Evolutionary conservation across 2,113 vertebrate genomes (phyloP).

Genomic region (Brachyhypopomus occidentalis): DNA sequence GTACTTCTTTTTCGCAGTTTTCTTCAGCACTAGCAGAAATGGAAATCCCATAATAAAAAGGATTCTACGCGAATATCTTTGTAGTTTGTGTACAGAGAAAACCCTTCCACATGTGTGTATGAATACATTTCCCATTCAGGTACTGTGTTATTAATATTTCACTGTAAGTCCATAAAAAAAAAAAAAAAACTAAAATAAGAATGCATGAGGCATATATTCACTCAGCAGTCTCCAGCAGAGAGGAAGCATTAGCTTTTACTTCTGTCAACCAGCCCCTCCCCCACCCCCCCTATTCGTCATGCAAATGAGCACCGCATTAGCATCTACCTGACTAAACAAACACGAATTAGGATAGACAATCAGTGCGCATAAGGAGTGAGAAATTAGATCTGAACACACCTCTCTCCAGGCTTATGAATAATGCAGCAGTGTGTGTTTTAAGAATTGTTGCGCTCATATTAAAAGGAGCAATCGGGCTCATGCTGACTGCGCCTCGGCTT

Average conservation of each 20-base stretch:
- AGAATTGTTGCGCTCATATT: conserved; percentile 44
- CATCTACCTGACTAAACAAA: conserved; percentile 69
- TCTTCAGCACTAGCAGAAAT: background rate
- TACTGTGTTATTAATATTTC: conserved; percentile 37
- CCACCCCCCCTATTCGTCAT: conserved; percentile 48
- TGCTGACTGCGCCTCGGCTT: conserved; percentile 30
- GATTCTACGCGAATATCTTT: background rate
- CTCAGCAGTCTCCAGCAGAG: conserved; percentile 31
- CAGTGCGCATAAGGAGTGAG: conserved; percentile 62
- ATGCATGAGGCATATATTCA: conserved; percentile 38
- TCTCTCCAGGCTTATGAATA: conserved; percentile 65
- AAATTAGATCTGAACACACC: conserved; percentile 61
- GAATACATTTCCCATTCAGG: conserved; percentile 28
- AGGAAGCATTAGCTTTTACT: conserved; percentile 44
- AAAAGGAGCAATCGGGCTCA: conserved; percentile 30
- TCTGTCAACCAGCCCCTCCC: conserved; percentile 34
- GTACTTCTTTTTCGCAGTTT: background rate
- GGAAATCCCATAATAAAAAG: conserved; percentile 17
- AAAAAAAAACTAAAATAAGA: conserved; percentile 24
- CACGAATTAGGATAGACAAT: conserved; percentile 67
- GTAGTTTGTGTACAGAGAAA: background rate
- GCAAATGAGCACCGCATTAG: conserved; percentile 65
- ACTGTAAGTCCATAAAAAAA: conserved; percentile 22
- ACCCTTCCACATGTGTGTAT: conserved; percentile 8
- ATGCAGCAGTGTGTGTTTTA: conserved; percentile 59